Evolutionary conservation across 2,888 invertebrate species (phyloP), one percentile per base, ranked within the genome.

Genomic region (Dolichomitus sp.): DNA sequence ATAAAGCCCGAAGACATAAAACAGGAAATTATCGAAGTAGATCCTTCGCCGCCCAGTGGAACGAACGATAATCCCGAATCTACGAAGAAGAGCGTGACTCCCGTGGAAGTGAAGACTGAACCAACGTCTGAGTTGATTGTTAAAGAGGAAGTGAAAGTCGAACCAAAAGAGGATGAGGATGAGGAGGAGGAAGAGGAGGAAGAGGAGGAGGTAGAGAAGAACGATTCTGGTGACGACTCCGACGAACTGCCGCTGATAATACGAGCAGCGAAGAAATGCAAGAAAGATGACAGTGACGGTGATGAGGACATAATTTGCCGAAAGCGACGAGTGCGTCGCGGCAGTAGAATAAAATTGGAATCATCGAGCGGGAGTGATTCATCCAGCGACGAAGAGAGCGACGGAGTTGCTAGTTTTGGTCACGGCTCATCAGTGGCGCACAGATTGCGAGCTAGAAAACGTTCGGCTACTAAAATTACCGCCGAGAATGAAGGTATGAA

Each of bases 311-410:
- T 87, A 5, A 89, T 89, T 52, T 89, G 88, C 19, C 88, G 91
- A 63, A 92, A 92, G 80, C 91, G 87, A 85, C 85, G 89, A 73
- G 86, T 91, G 52, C 89, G 92, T 74, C 89, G 91, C 7, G 92
- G 92, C 11, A 92, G 93, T 76, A 91, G 92, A 76, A 91, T 93
- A 33, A 92, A 92, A 75, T 81, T 92, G 63, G 91, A 91, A 42
- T 92, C 92, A 6, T 91, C 92, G 37, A 93, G 93, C 45, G 91
- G 89, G 14, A 92, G 91, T 74, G 92, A 92, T 17, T 92, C 90
- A 2, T 90, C 92, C 27, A 91, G 90, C 82, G 90, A 80, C 7
- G 84, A 91, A 50, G 90, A 93, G 54, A 91, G 91, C 70, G 91
- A 91, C 66, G 87, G 75, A 3, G 91, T 91, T 66, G 81, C 87